These are phyloP conservation scores for Buathra laborator DNA, from an alignment of 2,888 invertebrate species.

Conservation along the genomic window DNA sequence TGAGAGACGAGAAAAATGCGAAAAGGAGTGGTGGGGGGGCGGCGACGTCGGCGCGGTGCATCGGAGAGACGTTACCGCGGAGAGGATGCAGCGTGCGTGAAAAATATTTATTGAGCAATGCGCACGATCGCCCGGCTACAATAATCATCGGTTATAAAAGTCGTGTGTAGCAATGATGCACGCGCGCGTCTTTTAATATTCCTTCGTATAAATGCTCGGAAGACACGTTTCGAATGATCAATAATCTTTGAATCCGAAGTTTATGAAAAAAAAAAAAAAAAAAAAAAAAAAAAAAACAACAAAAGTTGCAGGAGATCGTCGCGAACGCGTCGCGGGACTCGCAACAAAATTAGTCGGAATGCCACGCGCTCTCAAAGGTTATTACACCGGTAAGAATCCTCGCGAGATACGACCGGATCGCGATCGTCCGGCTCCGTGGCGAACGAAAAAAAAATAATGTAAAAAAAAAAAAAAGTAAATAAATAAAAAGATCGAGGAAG, in stretches of 20 bases:
- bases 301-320: background rate
- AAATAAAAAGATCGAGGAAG: constrained; percentile 63
- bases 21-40: background rate
- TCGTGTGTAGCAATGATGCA: constrained; percentile 10
- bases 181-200: background rate
- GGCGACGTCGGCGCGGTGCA: background rate
- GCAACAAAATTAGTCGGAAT: constrained; percentile 48
- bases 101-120: constrained; percentile 20
- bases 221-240: background rate
- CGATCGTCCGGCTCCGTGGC: constrained; percentile 25
- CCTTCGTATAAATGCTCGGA: background rate
- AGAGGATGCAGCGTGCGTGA: background rate
- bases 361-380: constrained; percentile 58
- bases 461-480: background rate
- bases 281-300: background rate
- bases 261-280: background rate
- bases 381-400: constrained; percentile 65
- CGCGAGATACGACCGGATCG: constrained; percentile 35
- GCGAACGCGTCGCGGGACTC: constrained; percentile 13
- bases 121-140: background rate
- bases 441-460: constrained; percentile 48
- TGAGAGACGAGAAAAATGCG: background rate
- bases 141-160: constrained; percentile 5
- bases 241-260: background rate
- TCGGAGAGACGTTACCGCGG: background rate